Evolutionary conservation across 1,140 invertebrate species (phyloP).

Genomic region (Plodia interpunctella): DNA sequence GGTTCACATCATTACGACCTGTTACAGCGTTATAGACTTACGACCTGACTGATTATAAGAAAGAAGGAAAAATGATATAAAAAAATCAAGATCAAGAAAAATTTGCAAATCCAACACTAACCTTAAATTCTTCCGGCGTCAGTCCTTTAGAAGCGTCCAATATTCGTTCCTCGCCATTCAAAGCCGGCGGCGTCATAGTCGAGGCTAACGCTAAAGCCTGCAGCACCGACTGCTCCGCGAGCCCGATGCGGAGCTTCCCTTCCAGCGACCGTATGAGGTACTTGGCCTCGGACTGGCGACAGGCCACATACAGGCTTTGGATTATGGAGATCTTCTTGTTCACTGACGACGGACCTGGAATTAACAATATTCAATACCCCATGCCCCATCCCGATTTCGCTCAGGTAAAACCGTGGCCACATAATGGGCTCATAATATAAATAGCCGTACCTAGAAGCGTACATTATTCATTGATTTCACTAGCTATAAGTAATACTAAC

Average conservation of each 20-base stretch:
- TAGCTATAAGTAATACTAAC: too few species aligned
- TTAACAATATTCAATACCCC: not conserved
- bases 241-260: slow-evolving; percentile 96
- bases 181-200: slow-evolving; percentile 82
- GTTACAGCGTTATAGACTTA: too few species aligned
- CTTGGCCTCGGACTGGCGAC: slow-evolving; percentile 92
- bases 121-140: slow-evolving; percentile 86
- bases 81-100: too few species aligned
- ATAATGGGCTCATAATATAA: too few species aligned
- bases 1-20: too few species aligned
- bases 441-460: too few species aligned
- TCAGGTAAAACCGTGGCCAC: too few species aligned
- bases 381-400: too few species aligned
- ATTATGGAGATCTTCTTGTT: slow-evolving; percentile 96
- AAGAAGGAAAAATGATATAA: too few species aligned
- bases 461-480: too few species aligned
- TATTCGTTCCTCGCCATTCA: slow-evolving; percentile 82
- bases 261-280: slow-evolving; percentile 89
- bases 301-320: slow-evolving; percentile 94
- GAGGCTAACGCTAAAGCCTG: slow-evolving; percentile 94
- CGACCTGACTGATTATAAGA: too few species aligned
- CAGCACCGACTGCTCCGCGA: slow-evolving; percentile 97
- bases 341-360: slow-evolving; percentile 78
- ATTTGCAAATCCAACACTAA: slow-evolving; percentile 13
- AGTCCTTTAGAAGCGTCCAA: slow-evolving; percentile 80